These are phyloP conservation scores for Megaceryle alcyon DNA, from an alignment of 2,797 vertebrate species.

Conservation along the genomic window DNA sequence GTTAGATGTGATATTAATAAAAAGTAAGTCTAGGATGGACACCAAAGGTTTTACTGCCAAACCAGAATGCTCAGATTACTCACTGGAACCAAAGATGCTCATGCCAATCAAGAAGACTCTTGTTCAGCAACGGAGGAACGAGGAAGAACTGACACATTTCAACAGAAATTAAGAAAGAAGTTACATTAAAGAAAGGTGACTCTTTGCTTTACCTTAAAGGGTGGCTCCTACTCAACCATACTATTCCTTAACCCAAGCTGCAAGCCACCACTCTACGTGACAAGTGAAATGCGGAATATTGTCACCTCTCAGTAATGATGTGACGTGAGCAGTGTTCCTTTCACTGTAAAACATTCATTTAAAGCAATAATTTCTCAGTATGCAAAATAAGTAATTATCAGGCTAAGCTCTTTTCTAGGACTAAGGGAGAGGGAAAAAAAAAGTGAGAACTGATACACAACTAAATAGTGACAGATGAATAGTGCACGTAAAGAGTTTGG, in stretches of 20 bases:
- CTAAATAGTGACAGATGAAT: not conserved
- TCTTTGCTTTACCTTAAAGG: not conserved
- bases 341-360: not conserved
- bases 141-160: not conserved
- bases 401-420: not conserved
- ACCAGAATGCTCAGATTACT: not conserved
- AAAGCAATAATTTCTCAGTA: not conserved
- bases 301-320: too few species aligned
- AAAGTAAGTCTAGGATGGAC: not conserved
- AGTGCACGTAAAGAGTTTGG: rapidly evolving
- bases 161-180: not conserved
- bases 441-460: not conserved
- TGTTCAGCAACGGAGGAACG: not conserved
- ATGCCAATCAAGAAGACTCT: not conserved
- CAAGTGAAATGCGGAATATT: not conserved
- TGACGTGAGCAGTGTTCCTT: not conserved
- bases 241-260: not conserved
- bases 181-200: not conserved
- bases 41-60: not conserved
- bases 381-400: not conserved
- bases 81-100: not conserved
- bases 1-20: not conserved
- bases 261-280: not conserved
- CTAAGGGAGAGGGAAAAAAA: not conserved
- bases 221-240: not conserved